Base-by-base conservation (phyloP, 1,140 invertebrate genomes). In the Drosophila tani region DNA sequence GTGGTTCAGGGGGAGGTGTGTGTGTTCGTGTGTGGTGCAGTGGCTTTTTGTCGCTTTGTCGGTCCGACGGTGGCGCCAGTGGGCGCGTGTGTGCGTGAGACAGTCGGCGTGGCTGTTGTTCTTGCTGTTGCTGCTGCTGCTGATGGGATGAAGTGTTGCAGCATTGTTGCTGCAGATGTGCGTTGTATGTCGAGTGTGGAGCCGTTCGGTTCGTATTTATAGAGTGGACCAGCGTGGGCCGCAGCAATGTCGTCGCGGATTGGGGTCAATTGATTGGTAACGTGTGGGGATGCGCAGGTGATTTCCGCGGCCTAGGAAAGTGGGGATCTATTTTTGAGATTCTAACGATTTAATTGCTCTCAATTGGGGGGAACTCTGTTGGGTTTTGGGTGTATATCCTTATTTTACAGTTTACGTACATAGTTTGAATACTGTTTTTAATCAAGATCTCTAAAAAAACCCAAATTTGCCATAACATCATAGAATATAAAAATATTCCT, bases 211-310 rank as follows among this genome's bases (percentile, higher is more conserved):
- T 73, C 27, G 76, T 85, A 90, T 87, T 90, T 90, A 81, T 87
- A 88, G 84, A 87, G 84, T 90, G 85, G 84, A 87, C 85, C 84
- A 75, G 51, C 60, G 78, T 74, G 65, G 76, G 75, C 53, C 41
- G 73, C 38, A 47, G 73, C 51, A 69, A 69, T 78, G 65, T 77
- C 63, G 43, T 43, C 62, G 50, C 63, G 60, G 82, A 87, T 88
- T 87, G 84, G 82, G 83, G 83, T 87, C 84, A 86, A 87, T 83
- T 74, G 80, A 78, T 67, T 66, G 66, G 56, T 69, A 60, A 56
- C 49, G 64, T 78, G 75, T 69, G 70, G 35, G 69, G 67, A 60
- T 45, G 50, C 66, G 56, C 43, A 70, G 75, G 75, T 78, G 75
- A 60, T 76, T 75, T 59, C 41, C 21, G 57, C 35, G 38, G 21